phyloP scores from a whole-genome alignment of 1,140 invertebrate genomes.

The fruit fly (Drosophila melanogaster) region Release_6_plus_ISO1_MT NT_037436.4:18100501-18101000 shows the following conservation, averaged over 20 bases:
- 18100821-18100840: too few species aligned
- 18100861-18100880: background rate
- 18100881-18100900: slow-evolving; percentile 1
- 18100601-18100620: slow-evolving; percentile 15
- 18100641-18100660: background rate
- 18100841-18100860: too few species aligned
- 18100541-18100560: too few species aligned
- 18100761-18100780: too few species aligned
- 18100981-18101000: slow-evolving; percentile 20
- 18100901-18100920: slow-evolving; percentile 19
- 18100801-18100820: too few species aligned
- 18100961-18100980: slow-evolving; percentile 39
- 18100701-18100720: too few species aligned
- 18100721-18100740: too few species aligned
- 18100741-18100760: too few species aligned
- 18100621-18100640: slow-evolving; percentile 5
- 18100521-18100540: too few species aligned
- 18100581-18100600: slow-evolving; percentile 4
- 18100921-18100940: slow-evolving; percentile 3
- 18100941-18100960: background rate
- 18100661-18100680: background rate
- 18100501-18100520: too few species aligned
- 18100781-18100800: too few species aligned
- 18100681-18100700: background rate
- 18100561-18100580: background rate